Evolutionary conservation across 2,797 vertebrate species (phyloP).

Genomic region (Morus bassanus): DNA sequence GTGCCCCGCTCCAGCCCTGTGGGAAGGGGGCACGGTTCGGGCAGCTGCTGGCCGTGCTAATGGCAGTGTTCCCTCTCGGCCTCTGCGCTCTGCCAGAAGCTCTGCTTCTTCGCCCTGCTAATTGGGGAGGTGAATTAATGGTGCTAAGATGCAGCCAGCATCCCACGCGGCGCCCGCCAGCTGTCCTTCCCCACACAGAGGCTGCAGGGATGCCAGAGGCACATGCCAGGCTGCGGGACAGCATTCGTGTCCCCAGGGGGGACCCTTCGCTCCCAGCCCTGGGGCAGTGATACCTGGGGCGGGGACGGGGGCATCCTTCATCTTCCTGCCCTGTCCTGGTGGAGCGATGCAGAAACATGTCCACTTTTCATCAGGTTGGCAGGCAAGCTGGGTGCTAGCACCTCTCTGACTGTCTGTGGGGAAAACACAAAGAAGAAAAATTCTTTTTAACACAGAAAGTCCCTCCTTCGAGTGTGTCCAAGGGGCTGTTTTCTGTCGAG

Average conservation of each 20-base stretch:
- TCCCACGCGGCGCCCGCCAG: fast-evolving
- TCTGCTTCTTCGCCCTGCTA: neutral
- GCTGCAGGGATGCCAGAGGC: fast-evolving
- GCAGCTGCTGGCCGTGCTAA: neutral
- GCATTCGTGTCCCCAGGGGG: fast-evolving
- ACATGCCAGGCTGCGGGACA: neutral
- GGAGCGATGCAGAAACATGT: neutral
- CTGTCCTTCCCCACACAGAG: neutral
- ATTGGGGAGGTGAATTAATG: neutral
- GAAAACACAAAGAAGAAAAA: neutral
- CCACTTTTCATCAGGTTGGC: neutral
- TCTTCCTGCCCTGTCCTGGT: neutral
- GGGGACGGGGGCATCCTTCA: neutral
- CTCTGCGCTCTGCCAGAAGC: neutral
- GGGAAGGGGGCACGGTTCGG: neutral
- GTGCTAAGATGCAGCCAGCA: fast-evolving
- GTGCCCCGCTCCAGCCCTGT: neutral
- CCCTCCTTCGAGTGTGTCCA: neutral
- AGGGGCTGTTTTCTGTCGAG: neutral
- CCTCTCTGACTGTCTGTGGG: neutral
- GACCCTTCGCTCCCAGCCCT: neutral
- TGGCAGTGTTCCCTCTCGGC: fast-evolving
- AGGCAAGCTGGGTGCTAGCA: neutral
- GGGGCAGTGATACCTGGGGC: neutral
- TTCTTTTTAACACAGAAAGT: neutral